Percentiles rank a stretch among this genome's conserved stretches.
Conservation (phyloP, 2,888 invertebrate genomes). For the Pristionchus maxplancki region DNA sequence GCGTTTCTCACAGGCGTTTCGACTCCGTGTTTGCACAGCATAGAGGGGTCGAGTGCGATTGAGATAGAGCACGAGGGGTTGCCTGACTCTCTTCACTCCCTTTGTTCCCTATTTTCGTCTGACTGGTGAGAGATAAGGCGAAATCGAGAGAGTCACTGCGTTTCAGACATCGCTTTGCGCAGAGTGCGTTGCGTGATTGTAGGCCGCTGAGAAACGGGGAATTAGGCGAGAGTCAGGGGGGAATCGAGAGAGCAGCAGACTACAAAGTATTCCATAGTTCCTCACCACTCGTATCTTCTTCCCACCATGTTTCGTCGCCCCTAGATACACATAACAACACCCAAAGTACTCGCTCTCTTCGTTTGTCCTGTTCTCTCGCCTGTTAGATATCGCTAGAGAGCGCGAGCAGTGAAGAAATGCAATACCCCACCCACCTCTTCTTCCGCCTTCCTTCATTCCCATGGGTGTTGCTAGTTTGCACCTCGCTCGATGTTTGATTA, state of each 20-base stretch:
- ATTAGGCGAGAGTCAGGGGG: neutral
- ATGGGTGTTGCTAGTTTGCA: neutral
- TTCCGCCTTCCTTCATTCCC: neutral
- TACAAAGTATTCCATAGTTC: neutral
- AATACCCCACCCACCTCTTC: neutral
- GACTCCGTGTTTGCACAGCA: neutral
- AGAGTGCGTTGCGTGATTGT: neutral
- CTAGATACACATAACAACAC: neutral
- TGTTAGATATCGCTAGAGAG: too few relatives aligned
- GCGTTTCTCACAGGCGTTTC: neutral
- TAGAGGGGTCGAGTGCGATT: neutral
- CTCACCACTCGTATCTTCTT: neutral
- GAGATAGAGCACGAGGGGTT: neutral
- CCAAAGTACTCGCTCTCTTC: too few relatives aligned
- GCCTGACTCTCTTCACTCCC: neutral
- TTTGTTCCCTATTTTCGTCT: neutral
- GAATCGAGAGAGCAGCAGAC: neutral
- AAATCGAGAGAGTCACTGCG: neutral
- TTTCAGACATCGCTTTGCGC: neutral
- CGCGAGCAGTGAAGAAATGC: neutral
- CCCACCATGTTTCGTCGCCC: neutral
- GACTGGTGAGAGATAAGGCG: neutral
- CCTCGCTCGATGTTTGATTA: neutral
- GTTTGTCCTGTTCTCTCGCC: too few relatives aligned
- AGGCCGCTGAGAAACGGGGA: neutral